Percentiles rank a stretch among this genome's conserved stretches.
These are phyloP conservation scores for Brachionus paranguensis DNA, from an alignment of 1,140 invertebrate species.

Conservation along the genomic window DNA sequence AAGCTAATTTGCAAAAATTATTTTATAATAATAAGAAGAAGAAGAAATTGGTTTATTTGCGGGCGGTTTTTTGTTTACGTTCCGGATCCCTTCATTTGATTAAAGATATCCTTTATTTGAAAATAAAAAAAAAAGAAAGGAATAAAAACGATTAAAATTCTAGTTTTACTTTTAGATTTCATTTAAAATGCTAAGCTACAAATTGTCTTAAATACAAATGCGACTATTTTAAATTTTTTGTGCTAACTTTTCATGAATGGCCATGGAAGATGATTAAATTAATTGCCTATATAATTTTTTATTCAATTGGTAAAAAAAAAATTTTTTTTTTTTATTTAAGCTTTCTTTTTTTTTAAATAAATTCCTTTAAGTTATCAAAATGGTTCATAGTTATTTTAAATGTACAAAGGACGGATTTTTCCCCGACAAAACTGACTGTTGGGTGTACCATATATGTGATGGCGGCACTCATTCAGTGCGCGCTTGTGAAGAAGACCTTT, in stretches of 20 bases:
- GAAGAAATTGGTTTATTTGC: neutral
- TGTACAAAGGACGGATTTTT: constrained; percentile 40
- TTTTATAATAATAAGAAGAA: neutral
- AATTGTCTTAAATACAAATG: neutral
- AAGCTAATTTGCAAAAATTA: neutral
- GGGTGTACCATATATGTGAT: constrained; percentile 37
- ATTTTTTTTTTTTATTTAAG: neutral
- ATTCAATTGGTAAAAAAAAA: neutral
- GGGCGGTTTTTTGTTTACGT: neutral
- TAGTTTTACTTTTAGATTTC: neutral
- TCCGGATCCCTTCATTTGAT: neutral
- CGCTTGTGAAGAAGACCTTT: constrained; percentile 35
- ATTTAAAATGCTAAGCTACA: neutral
- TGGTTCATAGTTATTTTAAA: constrained; percentile 40
- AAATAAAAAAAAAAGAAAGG: neutral
- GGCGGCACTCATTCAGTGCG: constrained; percentile 22
- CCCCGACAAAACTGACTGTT: constrained; percentile 32
- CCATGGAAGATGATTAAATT: constrained; percentile 25
- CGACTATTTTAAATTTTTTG: neutral
- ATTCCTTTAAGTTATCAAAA: constrained; percentile 9
- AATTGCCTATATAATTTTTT: neutral
- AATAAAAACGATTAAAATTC: neutral
- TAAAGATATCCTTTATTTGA: neutral
- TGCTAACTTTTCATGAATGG: neutral
- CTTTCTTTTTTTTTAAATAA: neutral